These are phyloP conservation scores for Zosterops lateralis DNA, from an alignment of 2,113 vertebrate genomes.

Conservation along the genomic window DNA sequence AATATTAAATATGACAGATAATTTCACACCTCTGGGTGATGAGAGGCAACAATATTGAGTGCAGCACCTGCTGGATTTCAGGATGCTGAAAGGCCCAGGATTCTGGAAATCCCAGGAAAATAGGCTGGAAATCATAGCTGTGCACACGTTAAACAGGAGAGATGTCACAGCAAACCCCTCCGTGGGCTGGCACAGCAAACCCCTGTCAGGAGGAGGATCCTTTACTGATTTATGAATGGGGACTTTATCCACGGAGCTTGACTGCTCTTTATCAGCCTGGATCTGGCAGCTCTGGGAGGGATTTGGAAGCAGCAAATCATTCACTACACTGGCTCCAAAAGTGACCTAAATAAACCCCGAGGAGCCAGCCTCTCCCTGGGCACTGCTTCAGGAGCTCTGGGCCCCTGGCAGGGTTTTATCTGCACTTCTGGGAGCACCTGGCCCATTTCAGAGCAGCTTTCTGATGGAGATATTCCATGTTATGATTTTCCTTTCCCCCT, in stretches of 20 bases:
- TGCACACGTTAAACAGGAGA: neutral
- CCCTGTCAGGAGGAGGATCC: neutral
- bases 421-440: neutral
- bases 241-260: neutral
- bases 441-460: neutral
- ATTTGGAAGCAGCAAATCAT: slow-evolving; percentile 15
- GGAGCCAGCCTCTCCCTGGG: neutral
- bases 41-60: neutral
- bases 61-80: neutral
- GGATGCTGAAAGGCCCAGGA: neutral
- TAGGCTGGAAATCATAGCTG: neutral
- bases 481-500: neutral
- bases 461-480: neutral
- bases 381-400: neutral
- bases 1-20: neutral
- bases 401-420: neutral
- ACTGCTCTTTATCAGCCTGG: neutral
- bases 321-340: neutral
- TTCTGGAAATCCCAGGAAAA: neutral
- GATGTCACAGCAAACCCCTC: neutral
- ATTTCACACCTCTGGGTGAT: neutral
- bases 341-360: neutral
- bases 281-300: neutral
- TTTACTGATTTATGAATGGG: neutral
- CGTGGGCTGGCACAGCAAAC: neutral